Evolutionary conservation across 2,888 invertebrate genomes (phyloP), one percentile per base, ranked within the genome.

Genomic region (Macrophya annulata): DNA sequence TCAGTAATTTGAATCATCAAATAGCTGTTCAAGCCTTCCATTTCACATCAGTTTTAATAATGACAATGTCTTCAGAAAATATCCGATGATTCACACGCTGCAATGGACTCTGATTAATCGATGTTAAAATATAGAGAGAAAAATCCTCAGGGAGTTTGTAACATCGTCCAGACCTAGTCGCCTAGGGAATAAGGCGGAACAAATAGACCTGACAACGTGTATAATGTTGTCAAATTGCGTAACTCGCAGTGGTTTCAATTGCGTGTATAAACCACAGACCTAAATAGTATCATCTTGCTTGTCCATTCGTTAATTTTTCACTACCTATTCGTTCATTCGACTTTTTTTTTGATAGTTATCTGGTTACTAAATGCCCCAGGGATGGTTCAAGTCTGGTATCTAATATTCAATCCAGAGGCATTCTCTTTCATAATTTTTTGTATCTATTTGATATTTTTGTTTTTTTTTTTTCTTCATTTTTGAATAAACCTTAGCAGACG

Each of bases 171-270:
- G 37, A 84, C 17, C 31, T 25, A 10, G 25, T 55, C 72, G 9
- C 21, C 71, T 4, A 37, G 85, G 85, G 85, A 85, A 85, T 83
- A 83, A 85, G 85, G 85, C 85, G 85, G 82, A 59, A 85, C 85
- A 51, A 82, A 83, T 72, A 83, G n/a, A 68, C 31, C 15, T 1
- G 48, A 17, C 68, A 62, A 77, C 51, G n/a, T 51, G 15, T 17
- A 21, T 51, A 37, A 8, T 37, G 55, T 40, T 9, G 9, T 37
- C 9, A 40, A 81, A 62, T 40, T 43, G 43, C 62, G 9, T 21
- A 62, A 59, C 48, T 43, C n/a, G 21, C 62, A 37, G n/a, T 77
- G 45, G 48, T 25, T 55, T 3, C 55, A 37, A 79, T n/a, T 77
- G 74, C 71, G 45, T 45, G n/a, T 17, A 31, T 31, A 37, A 71